Base-by-base conservation (phyloP, 1,140 invertebrate species). In the Hydropsyche tenuis region DNA sequence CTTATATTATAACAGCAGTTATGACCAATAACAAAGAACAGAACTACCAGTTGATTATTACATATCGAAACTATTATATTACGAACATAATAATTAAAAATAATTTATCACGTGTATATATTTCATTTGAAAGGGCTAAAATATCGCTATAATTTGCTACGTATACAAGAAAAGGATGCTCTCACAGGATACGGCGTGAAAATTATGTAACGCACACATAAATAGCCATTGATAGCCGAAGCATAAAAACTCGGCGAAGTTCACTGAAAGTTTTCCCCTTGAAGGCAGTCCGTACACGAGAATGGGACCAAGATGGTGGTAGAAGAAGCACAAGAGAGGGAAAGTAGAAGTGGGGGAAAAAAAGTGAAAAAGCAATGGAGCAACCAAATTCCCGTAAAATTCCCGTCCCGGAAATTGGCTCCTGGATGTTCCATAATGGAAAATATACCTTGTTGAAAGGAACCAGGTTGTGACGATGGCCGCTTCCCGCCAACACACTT, bases 321-420 rank as follows among this genome's bases (percentile, higher is more conserved):
- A 7, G 45, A 48, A 3, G 45, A 48, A 16, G 45, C 45, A 16
- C 45, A 4, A 14, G 12, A 43, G 12, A n/a, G 12, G 11, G 12
- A 16, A 48, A 16, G 16, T 12, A 3, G 45, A 16, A 14, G 11
- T 3, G 12, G 16, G 22, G n/a, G 23, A 25, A 60, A 60, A 60
- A 56, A 22, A 56, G n/a, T n/a, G 64, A 23, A 42, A 70, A 37
- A 45, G 73, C 66, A 70, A 74, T 74, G 46, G 73, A 64, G 62
- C 73, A 70, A 51, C 73, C 73, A 64, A 69, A 70, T 74, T 74
- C 68, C 66, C 73, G 72, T 68, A 42, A 73, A 73, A 73, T 42
- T 69, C 72, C 66, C 72, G 68, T 74, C 27, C 68, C 66, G 73
- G 73, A 74, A 74, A 74, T 74, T 74, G 73, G 73, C 56, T 70